Base-by-base conservation (phyloP, 1,140 invertebrate species). In the Heliconius melpomene region DNA sequence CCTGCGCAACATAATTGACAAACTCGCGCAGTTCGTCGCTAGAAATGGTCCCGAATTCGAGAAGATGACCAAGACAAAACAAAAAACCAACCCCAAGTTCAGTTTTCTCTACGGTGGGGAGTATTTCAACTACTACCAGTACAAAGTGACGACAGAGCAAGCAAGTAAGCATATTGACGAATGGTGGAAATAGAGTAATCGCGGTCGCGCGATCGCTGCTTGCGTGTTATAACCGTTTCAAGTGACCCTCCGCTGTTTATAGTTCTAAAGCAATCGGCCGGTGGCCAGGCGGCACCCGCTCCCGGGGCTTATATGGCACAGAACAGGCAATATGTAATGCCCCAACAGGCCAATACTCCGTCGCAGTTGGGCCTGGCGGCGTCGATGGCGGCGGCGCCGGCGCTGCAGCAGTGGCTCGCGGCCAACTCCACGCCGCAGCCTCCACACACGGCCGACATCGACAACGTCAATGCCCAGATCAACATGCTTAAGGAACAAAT, bases 31-130 rank as follows among this genome's bases (percentile, higher is more conserved):
- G 92, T 99, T 99, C 96, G 99, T 99, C 77, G 99, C 99, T 81
- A 95, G 99, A 91, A 99, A 99, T 97, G 99, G 99, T 26, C 98
- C 98, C 2, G 98, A 99, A 92, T 99, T 99, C 95, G 99, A 99
- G 95, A 96, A 98, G 90, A 99, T 99, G 97, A 99, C 98, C 72
- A 99, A 99, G 95, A 98, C 98, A 88, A 99, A 99, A 95, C 98
- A 99, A 94, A 97, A 98, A 93, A 98, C 98, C 88, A 99, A 99
- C 94, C 98, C 98, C 18, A 98, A 98, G 91, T 99, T 99, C 95
- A 96, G 97, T 83, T 99, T 99, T 95, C 95, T 99, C 52, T 99
- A 99, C 95, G 98, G 98, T 84, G 99, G 99, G 72, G 98, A 99
- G 89, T 97, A 97, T 94, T 98, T 97, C 95, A 98, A 97, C 93